Conservation (phyloP, 1,140 invertebrate genomes). For the Dreissena polymorpha region DNA sequence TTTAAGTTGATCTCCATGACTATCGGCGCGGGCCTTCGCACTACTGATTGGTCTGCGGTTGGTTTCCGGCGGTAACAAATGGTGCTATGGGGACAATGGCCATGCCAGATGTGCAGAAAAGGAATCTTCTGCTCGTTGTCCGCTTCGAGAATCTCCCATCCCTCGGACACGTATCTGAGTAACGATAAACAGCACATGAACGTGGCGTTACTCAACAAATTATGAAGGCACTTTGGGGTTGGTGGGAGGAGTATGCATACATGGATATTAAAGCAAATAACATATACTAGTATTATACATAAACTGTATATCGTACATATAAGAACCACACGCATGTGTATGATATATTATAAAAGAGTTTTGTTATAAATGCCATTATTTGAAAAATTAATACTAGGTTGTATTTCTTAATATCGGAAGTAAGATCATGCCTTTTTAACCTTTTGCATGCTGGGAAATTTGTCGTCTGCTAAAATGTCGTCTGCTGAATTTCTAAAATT, state of each 20-base stretch:
- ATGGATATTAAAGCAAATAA: no score
- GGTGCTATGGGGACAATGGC: slow-evolving; percentile 64
- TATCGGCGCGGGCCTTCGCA: not conserved
- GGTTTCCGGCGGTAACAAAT: slow-evolving; percentile 61
- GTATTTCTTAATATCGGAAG: no score
- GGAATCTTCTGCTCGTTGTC: slow-evolving; percentile 50
- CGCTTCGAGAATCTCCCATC: slow-evolving; percentile 61
- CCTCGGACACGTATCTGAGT: slow-evolving; percentile 62
- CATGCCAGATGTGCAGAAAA: slow-evolving; percentile 69
- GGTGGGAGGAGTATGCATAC: no score
- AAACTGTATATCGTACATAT: not conserved
- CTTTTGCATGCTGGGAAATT: no score
- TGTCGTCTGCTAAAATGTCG: no score
- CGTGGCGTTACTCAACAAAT: not conserved
- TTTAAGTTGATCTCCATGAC: slow-evolving; percentile 62
- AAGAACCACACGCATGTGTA: not conserved
- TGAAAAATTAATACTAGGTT: no score
- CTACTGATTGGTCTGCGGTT: not conserved
- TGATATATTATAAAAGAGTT: not conserved
- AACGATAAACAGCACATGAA: not conserved
- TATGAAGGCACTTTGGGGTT: not conserved
- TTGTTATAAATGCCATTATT: no score
- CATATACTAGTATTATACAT: not conserved
- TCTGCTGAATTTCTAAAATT: no score
- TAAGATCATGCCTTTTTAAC: no score